Base-by-base conservation (phyloP, 2,797 vertebrate species). In the Sebastes trivittatus region DNA sequence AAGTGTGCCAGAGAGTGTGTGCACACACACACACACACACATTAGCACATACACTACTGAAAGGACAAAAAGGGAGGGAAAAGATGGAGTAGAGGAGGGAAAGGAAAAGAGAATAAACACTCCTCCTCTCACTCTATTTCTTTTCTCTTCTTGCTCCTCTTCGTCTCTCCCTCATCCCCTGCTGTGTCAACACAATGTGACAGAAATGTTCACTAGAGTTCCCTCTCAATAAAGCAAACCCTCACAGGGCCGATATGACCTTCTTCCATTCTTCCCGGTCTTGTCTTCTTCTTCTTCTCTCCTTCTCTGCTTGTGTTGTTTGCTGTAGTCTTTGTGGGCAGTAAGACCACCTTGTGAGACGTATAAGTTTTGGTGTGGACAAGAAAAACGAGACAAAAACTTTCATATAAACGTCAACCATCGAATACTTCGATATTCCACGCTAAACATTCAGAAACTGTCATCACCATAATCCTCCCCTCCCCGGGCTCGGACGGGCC, bases 1-100 rank as follows among this genome's bases (percentile, higher is more conserved):
- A 93, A 94, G 92, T 91, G 90, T 89, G 85, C 84, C 75, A 62
- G 70, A 67, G 84, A 65, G 77, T 66, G 65, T 36, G 55, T 34
- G 13, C 6, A 38, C 36, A 18, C 64, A 77, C 55, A 71, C 18
- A 84, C 23, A 23, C 29, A 77, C 67, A 84, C 25, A 71, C 72
- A 71, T 76, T 72, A 63, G 77, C 66, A 75, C 75, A 79, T 54
- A 72, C 11, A 59, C 18, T 1, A 56, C 78, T 29, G 63, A 87
- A 81, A n/a, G 86, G 75, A 87, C 90, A 91, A 89, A 94, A 91
- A 92, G 72, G 65, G 92, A 93, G 90, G 91, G 92, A 93, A 93
- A 93, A 88, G 79, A 74, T 69, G 8, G 81, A 80, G 68, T 1
- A 74, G 75, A 86, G 89, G 93, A 93, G 91, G 91, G 93, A 94